These are phyloP conservation scores for Stenodema calcarata DNA, from an alignment of 2,888 invertebrate genomes.

Conservation along the genomic window DNA sequence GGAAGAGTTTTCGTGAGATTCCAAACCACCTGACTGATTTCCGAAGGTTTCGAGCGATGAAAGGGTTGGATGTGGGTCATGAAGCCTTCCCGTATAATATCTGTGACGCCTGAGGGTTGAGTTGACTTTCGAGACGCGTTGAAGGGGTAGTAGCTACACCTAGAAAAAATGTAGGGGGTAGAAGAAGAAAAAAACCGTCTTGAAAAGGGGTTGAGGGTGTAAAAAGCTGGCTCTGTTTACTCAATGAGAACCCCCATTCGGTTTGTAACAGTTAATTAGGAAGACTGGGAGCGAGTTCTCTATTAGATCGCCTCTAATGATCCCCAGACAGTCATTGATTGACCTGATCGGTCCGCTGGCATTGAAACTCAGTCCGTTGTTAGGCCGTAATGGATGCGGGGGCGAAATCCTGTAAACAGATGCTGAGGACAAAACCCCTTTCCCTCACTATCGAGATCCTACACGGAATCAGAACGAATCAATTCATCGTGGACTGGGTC, in stretches of 20 bases:
- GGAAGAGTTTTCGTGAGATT: too few species aligned
- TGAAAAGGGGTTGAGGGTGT: not conserved
- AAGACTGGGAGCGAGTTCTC: not conserved
- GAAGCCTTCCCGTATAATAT: not conserved
- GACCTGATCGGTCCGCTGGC: conserved; percentile 19
- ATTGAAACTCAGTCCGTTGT: conserved; percentile 7
- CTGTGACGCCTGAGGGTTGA: not conserved
- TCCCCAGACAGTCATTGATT: conserved; percentile 33
- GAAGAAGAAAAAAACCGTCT: not conserved
- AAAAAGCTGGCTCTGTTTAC: conserved; percentile 16
- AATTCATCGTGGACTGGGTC: not conserved
- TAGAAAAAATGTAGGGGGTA: not conserved
- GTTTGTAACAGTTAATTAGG: conserved; percentile 21
- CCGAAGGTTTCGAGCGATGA: not conserved
- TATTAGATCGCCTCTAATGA: conserved; percentile 18
- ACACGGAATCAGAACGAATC: conserved; percentile 34
- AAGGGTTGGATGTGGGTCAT: conserved; percentile 6
- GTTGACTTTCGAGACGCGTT: not conserved
- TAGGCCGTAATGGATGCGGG: conserved; percentile 12
- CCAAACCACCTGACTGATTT: not conserved
- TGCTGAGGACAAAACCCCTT: conserved; percentile 19
- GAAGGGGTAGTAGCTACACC: not conserved
- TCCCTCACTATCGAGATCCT: conserved; percentile 5
- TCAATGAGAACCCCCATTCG: conserved; percentile 11
- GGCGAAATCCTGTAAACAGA: conserved; percentile 42